Evolutionary conservation across 35 echinoderm and acorn worm genomes (phyloP), one percentile per base, ranked within the genome.

Genomic region (Patiria miniata): DNA sequence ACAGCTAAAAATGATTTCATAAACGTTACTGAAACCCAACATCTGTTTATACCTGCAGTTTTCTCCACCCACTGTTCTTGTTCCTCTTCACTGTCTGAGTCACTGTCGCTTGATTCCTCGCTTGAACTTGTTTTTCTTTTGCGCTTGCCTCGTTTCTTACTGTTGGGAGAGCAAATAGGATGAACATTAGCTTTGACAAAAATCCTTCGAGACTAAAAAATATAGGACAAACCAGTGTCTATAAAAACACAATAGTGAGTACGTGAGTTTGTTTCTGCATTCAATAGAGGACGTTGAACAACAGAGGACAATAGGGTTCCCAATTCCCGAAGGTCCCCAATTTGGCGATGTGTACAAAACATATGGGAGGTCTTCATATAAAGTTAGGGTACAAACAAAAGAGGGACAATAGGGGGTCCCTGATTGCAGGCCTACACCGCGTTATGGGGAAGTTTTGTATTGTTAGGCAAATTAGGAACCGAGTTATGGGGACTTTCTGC

Each of bases 61-160:
- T 42, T 39, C 61, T 90, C 88, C 14, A 90, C 88, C 88, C 88
- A 90, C 68, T 90, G 60, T n/a, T 90, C 88, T 52, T 84, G 80
- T 7, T 83, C 81, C 10, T 90, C 88, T 23, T 80, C 54, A 14
- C 77, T 68, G 36, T 79, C 80, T 51, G 51, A 53, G 34, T 90
- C 88, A 36, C 79, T 83, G 9, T 82, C 79, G 4, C 80, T 83
- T n/a, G 65, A 65, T 1, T 90, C 88, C 28, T 81, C 61, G 52
- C 57, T 68, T 0, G 36, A 37, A 30, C 81, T 90, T 3, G 40
- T 15, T 38, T 33, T 44, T 30, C 73, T 68, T 37, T 78, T 83
- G 17, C 83, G 83, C 81, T 84, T 90, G 80, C 54, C 32, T 40
- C 40, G 42, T 44, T 84, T 90, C 42, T 83, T 83, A 81, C 87